Conservation (phyloP, 2,888 invertebrate species). For the Drosophila atroscutellata region DNA sequence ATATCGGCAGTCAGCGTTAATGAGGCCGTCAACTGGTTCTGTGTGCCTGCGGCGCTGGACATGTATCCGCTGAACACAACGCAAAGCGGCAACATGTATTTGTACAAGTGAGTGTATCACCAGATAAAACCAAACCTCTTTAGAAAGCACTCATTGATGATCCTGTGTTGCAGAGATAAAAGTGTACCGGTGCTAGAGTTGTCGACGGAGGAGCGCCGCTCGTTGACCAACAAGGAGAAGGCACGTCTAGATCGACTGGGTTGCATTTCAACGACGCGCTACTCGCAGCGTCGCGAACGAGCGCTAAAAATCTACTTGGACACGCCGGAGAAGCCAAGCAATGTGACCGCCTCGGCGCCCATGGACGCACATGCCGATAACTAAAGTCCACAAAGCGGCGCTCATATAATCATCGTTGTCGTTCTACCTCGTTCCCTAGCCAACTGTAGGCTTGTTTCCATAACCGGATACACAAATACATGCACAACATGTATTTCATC, state of each 20-base stretch:
- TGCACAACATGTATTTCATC: slow-evolving; percentile 33
- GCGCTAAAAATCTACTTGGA: slow-evolving; percentile 91
- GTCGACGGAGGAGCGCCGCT: slow-evolving; percentile 87
- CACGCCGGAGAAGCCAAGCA: slow-evolving; percentile 80
- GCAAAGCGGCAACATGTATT: slow-evolving; percentile 88
- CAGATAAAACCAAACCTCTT: not conserved
- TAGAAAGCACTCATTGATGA: not conserved
- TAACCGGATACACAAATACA: slow-evolving; percentile 30
- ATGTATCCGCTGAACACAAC: slow-evolving; percentile 87
- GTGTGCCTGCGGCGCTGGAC: slow-evolving; percentile 86
- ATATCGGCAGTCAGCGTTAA: slow-evolving; percentile 88
- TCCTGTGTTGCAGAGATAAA: slow-evolving; percentile 86
- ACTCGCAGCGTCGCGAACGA: slow-evolving; percentile 89
- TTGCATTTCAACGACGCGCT: slow-evolving; percentile 84
- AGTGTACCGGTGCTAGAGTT: slow-evolving; percentile 87
- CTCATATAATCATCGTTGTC: slow-evolving; percentile 11
- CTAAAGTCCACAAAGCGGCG: slow-evolving; percentile 37
- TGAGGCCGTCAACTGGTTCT: slow-evolving; percentile 88
- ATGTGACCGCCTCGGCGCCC: slow-evolving; percentile 66
- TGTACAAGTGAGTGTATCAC: slow-evolving; percentile 87
- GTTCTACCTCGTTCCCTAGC: slow-evolving; percentile 20
- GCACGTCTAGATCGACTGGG: slow-evolving; percentile 85
- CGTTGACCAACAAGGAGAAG: slow-evolving; percentile 87
- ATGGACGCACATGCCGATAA: slow-evolving; percentile 67
- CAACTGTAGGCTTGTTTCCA: slow-evolving; percentile 17